Percentiles rank a stretch among this genome's conserved stretches.
Evolutionary conservation across 2,797 vertebrate genomes (phyloP).

Genomic region (Furcifer pardalis): DNA sequence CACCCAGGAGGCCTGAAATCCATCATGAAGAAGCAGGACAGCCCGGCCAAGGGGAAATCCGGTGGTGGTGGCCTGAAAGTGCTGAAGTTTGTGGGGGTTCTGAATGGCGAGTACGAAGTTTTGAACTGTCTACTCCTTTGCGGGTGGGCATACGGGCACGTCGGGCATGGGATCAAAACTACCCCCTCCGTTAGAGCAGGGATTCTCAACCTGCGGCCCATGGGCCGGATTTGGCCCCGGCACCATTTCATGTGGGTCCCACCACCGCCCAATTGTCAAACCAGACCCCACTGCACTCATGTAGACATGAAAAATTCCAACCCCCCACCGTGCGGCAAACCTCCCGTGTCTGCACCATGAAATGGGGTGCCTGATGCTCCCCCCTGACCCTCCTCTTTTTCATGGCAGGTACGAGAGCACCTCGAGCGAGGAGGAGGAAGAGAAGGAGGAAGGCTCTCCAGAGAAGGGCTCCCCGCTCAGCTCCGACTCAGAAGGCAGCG

Average conservation of each 20-base stretch:
- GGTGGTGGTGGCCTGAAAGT: conserved; percentile 86
- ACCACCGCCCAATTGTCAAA: no score
- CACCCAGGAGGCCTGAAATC: conserved; percentile 88
- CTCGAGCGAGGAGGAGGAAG: conserved; percentile 86
- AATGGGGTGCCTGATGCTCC: no score
- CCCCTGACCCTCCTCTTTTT: neutral
- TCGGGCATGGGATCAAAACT: rapidly evolving
- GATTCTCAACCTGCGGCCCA: no score
- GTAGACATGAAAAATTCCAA: no score
- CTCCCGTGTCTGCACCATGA: no score
- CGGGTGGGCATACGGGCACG: rapidly evolving
- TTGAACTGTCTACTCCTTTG: neutral
- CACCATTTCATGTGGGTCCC: no score
- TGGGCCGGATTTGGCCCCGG: no score
- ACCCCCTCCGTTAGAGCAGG: no score
- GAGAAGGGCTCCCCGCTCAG: conserved; percentile 77
- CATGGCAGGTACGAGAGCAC: conserved; percentile 89
- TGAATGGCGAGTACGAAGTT: conserved; percentile 92
- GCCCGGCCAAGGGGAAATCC: conserved; percentile 70
- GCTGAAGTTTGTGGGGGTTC: conserved; percentile 93
- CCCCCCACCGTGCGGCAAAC: no score
- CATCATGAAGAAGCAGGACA: conserved; percentile 95
- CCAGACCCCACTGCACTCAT: no score
- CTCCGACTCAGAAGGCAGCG: conserved; percentile 80
- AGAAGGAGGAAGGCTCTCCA: conserved; percentile 71